These are phyloP conservation scores for Apotomis betuletana DNA, from an alignment of 2,888 invertebrate species.

Conservation along the genomic window DNA sequence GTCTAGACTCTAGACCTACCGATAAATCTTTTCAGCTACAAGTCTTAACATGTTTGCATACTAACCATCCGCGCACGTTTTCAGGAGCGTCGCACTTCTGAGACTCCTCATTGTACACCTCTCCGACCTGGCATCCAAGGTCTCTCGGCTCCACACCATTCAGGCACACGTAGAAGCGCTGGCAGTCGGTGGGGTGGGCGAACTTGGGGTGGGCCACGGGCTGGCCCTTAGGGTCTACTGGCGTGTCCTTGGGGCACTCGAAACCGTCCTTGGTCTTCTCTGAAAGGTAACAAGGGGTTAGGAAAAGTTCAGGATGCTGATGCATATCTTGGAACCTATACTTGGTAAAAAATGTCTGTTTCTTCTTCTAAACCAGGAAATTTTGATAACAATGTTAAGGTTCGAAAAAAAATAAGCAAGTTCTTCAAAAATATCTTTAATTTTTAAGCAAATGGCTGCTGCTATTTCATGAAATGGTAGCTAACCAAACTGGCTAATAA, in stretches of 20 bases:
- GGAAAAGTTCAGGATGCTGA: neutral
- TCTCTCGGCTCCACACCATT: constrained; percentile 94
- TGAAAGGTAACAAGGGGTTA: constrained; percentile 60
- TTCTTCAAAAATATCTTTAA: too few relatives aligned
- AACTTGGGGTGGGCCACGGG: constrained; percentile 92
- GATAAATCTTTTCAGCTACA: too few relatives aligned
- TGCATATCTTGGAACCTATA: too few relatives aligned
- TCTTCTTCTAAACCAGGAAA: too few relatives aligned
- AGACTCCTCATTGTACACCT: constrained; percentile 94
- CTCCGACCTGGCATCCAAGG: constrained; percentile 92
- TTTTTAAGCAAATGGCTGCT: too few relatives aligned
- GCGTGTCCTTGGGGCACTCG: constrained; percentile 89
- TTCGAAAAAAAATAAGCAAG: too few relatives aligned
- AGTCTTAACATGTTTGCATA: constrained; percentile 42
- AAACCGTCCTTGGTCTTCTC: constrained; percentile 92
- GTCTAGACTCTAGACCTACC: too few relatives aligned
- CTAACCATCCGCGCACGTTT: constrained; percentile 95
- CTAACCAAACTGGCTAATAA: too few relatives aligned
- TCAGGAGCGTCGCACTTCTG: constrained; percentile 95
- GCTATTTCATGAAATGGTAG: too few relatives aligned
- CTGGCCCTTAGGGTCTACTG: constrained; percentile 87
- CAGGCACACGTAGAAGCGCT: constrained; percentile 95
- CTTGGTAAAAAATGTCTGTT: too few relatives aligned
- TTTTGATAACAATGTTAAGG: too few relatives aligned
- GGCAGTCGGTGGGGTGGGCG: constrained; percentile 93